phyloP scores from a whole-genome alignment of 2,113 vertebrate species.

The Perca flavescens region DNA sequence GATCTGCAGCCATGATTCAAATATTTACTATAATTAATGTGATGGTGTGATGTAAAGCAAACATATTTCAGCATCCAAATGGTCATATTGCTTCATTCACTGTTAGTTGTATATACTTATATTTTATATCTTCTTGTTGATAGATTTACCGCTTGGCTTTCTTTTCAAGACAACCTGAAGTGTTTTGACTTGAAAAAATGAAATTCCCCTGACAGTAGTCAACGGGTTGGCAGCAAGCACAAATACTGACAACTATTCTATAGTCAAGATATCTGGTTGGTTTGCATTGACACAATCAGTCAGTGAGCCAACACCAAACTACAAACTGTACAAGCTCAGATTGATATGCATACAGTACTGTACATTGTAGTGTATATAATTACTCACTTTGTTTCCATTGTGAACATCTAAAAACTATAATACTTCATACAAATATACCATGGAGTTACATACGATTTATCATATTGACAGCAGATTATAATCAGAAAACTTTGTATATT shows the following conservation, averaged over 20 bases:
- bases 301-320: not conserved
- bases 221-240: slow-evolving; percentile 28
- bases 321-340: not conserved
- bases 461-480: not conserved
- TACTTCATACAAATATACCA: not conserved
- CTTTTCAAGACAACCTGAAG: slow-evolving; percentile 29
- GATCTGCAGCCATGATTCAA: not conserved
- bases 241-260: slow-evolving; percentile 19
- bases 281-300: not conserved
- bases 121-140: not conserved
- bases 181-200: slow-evolving; percentile 36
- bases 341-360: not conserved
- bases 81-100: not conserved
- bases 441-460: not conserved
- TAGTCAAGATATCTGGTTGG: slow-evolving; percentile 25
- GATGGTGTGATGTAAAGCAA: slow-evolving; percentile 21
- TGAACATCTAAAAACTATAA: not conserved
- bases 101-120: slow-evolving; percentile 12
- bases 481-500: not conserved
- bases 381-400: not conserved
- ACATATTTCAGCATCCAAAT: not conserved
- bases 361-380: not conserved
- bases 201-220: slow-evolving; percentile 37
- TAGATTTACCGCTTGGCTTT: slow-evolving; percentile 21
- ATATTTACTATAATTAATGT: slow-evolving; percentile 1